These are phyloP conservation scores for Manis pentadactyla DNA, from an alignment of 2,797 vertebrate species.

Conservation along the genomic window DNA sequence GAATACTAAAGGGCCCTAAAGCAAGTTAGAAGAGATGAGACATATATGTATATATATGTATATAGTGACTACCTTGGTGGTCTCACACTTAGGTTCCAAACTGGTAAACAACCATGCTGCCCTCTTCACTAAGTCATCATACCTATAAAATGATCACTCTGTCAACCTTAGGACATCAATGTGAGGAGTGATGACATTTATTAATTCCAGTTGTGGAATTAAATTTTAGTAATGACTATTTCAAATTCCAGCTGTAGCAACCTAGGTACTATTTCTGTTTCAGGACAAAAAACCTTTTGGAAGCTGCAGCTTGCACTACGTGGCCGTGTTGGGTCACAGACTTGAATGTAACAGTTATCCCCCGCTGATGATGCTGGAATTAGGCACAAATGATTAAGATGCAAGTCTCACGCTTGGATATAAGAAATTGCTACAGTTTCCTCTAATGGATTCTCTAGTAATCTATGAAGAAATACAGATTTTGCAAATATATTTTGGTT, in stretches of 20 bases:
- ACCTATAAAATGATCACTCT: not conserved
- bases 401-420: not conserved
- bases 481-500: not conserved
- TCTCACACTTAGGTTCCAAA: not conserved
- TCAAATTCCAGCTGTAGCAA: not conserved
- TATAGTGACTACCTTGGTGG: not conserved
- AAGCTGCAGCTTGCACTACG: not conserved
- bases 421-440: not conserved
- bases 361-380: not conserved
- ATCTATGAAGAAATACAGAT: not conserved
- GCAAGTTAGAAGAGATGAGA: not conserved
- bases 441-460: not conserved
- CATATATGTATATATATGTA: not conserved
- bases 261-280: not conserved
- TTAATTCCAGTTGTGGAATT: not conserved
- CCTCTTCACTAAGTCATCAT: not conserved
- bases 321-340: not conserved
- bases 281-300: not conserved
- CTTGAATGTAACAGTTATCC: no score
- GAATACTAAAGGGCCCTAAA: conserved; percentile 77
- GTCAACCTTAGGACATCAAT: not conserved
- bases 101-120: not conserved
- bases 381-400: not conserved
- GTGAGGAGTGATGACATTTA: not conserved
- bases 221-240: not conserved